Conservation (phyloP, 2,113 vertebrate genomes). For the Marmota flaviventris region DNA sequence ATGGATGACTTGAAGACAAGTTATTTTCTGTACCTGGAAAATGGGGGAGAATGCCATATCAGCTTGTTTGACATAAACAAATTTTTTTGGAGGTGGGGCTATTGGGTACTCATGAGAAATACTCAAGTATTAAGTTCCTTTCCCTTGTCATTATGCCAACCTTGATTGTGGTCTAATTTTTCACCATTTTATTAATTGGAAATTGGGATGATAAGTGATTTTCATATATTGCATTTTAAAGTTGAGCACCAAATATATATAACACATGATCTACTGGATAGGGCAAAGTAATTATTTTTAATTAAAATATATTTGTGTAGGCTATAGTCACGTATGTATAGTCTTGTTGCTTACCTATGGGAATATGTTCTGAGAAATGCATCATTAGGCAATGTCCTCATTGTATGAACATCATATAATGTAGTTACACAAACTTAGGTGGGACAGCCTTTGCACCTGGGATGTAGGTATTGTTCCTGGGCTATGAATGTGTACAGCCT, state of each 20-base stretch:
- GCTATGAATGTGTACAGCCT: not conserved
- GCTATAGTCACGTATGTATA: not conserved
- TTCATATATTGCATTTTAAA: conserved; percentile 47
- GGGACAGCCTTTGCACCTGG: too few relatives aligned
- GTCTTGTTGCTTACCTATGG: not conserved
- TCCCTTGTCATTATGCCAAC: not conserved
- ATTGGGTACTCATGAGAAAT: not conserved
- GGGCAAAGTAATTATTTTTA: not conserved
- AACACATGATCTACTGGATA: not conserved
- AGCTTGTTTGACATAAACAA: not conserved
- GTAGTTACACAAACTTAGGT: not conserved
- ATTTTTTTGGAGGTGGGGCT: not conserved
- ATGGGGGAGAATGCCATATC: not conserved
- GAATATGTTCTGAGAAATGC: not conserved
- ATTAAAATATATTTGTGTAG: not conserved
- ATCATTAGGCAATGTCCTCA: not conserved
- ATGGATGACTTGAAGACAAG: not conserved
- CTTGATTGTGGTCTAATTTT: not conserved
- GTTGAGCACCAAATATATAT: not conserved
- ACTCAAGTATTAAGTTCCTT: not conserved
- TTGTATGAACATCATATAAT: too few relatives aligned
- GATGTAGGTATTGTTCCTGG: not conserved
- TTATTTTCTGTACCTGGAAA: not conserved
- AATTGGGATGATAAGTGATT: conserved; percentile 71
- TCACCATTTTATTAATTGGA: conserved; percentile 65